Percentiles rank a stretch among this genome's conserved stretches.
phyloP scores from a whole-genome alignment of 1,140 invertebrate genomes.

The Trichogramma pretiosum region DNA sequence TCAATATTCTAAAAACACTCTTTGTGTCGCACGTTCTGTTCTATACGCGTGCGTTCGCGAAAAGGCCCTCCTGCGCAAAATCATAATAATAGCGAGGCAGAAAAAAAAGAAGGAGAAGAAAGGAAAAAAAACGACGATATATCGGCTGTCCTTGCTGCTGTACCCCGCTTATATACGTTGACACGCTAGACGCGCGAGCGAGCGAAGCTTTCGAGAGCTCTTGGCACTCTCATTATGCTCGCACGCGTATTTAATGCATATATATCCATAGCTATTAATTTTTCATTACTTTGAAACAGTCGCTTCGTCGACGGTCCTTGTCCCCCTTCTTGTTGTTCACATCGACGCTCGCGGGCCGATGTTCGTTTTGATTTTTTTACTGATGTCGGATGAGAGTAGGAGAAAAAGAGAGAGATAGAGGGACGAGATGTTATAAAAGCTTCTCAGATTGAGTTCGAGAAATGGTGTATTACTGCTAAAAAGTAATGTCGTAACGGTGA shows the following conservation, averaged over 20 bases:
- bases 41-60: conserved; percentile 23
- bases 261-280: conserved; percentile 36
- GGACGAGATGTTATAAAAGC: background rate
- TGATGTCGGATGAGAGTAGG: background rate
- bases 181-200: too few relatives aligned
- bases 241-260: too few relatives aligned
- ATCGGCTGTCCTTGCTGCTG: too few relatives aligned
- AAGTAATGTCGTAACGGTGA: too few relatives aligned
- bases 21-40: conserved; percentile 31
- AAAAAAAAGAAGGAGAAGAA: too few relatives aligned
- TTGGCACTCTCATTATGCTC: conserved; percentile 34
- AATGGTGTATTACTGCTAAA: conserved; percentile 2
- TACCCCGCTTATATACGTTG: too few relatives aligned
- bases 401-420: background rate
- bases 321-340: background rate
- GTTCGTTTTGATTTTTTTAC: background rate
- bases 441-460: background rate
- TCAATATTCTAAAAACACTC: conserved; percentile 46
- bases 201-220: too few relatives aligned
- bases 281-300: conserved; percentile 24
- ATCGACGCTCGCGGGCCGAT: background rate
- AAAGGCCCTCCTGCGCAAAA: conserved; percentile 33
- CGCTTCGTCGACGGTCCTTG: background rate
- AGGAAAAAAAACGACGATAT: too few relatives aligned
- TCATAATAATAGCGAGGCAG: too few relatives aligned